These are phyloP conservation scores for Pentamera pediparva DNA, from an alignment of 53 echinoderm and acorn worm species.

Conservation along the genomic window DNA sequence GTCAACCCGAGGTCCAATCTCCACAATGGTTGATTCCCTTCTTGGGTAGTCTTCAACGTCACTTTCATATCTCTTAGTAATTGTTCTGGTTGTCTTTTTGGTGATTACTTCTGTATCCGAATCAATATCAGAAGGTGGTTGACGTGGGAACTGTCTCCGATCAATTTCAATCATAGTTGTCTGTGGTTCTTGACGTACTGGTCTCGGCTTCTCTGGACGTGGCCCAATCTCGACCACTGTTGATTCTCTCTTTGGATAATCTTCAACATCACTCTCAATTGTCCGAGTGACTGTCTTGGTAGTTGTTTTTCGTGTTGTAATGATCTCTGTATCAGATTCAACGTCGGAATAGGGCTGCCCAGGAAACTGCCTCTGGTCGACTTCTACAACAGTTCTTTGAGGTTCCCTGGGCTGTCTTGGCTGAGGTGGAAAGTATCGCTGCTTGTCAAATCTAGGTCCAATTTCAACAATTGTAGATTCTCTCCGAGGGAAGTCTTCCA, in stretches of 20 bases:
- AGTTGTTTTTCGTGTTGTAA: slow-evolving; percentile 47
- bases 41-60: slow-evolving; percentile 35
- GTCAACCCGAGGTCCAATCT: slow-evolving; percentile 49
- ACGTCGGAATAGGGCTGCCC: slow-evolving; percentile 47
- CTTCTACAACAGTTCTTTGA: slow-evolving; percentile 66
- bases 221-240: slow-evolving; percentile 35
- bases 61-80: slow-evolving; percentile 53
- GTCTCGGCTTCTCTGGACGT: slow-evolving; percentile 16
- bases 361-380: slow-evolving; percentile 51
- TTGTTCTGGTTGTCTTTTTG: slow-evolving; percentile 54
- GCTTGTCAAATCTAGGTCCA: slow-evolving; percentile 13
- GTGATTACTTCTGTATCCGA: slow-evolving; percentile 50
- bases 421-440: slow-evolving; percentile 9
- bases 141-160: neutral
- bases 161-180: slow-evolving; percentile 25
- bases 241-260: slow-evolving; percentile 29
- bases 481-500: slow-evolving; percentile 27
- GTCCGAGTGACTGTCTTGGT: slow-evolving; percentile 22
- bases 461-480: slow-evolving; percentile 31
- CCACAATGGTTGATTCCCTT: slow-evolving; percentile 26
- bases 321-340: slow-evolving; percentile 41
- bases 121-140: slow-evolving; percentile 19
- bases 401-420: slow-evolving; percentile 24
- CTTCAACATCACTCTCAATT: neutral
- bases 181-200: slow-evolving; percentile 24